Conservation (phyloP, 2,113 vertebrate species). For the Lota lota region DNA sequence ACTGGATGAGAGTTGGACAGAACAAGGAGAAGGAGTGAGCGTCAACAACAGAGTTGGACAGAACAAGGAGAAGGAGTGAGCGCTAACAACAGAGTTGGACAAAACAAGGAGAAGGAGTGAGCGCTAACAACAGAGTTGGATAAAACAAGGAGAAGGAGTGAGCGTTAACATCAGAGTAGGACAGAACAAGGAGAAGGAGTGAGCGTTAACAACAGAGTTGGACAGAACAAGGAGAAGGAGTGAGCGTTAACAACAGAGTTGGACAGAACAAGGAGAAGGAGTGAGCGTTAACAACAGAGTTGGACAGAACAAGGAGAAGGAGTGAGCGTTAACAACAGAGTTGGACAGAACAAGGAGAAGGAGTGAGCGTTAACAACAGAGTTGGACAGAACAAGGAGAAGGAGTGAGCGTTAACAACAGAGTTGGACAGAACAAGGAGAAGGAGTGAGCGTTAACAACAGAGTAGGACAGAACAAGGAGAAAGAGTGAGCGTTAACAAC, state of each 20-base stretch:
- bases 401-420: neutral
- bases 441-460: neutral
- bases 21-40: neutral
- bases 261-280: neutral
- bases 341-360: neutral
- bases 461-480: neutral
- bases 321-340: too few relatives aligned
- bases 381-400: neutral
- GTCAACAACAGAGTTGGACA: slow-evolving; percentile 1
- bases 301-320: too few relatives aligned
- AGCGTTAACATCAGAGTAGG: neutral
- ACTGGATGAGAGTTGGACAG: slow-evolving; percentile 67
- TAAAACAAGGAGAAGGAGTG: neutral
- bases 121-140: slow-evolving; percentile 1
- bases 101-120: neutral
- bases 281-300: neutral
- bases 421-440: rapidly evolving
- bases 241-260: neutral
- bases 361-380: neutral
- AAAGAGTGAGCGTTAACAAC: neutral
- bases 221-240: neutral
- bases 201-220: neutral
- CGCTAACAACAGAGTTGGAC: neutral
- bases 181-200: neutral
- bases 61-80: neutral